Conservation (phyloP, 2,888 invertebrate species). For the Agrochola lychnidis region DNA sequence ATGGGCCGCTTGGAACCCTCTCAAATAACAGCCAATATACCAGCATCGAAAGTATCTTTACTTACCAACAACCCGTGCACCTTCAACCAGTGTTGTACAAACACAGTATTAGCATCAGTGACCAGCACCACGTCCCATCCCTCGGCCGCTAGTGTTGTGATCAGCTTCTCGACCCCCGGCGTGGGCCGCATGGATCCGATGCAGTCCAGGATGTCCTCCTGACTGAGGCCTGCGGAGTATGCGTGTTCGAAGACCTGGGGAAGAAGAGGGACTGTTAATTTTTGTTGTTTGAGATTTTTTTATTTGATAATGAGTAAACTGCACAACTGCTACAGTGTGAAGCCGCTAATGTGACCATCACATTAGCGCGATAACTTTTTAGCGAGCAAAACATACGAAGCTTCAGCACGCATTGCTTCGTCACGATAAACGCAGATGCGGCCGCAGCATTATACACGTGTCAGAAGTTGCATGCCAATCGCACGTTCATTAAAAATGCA, state of each 20-base stretch:
- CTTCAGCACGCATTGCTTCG: too few species aligned
- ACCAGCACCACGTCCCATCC: constrained; percentile 83
- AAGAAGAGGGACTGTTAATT: neutral
- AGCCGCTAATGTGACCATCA: too few species aligned
- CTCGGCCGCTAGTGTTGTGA: constrained; percentile 73
- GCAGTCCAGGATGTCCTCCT: constrained; percentile 79
- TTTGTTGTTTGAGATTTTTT: neutral
- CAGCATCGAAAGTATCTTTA: neutral
- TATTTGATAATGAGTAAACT: too few species aligned
- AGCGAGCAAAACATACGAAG: too few species aligned
- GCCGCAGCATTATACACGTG: too few species aligned
- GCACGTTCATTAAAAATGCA: too few species aligned
- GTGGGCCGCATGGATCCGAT: constrained; percentile 83
- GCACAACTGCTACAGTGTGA: too few species aligned
- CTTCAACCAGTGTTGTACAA: constrained; percentile 85
- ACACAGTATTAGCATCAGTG: constrained; percentile 85
- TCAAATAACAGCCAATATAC: too few species aligned
- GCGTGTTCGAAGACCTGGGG: constrained; percentile 86
- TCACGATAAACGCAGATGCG: too few species aligned
- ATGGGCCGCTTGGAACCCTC: too few species aligned
- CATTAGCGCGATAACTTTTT: too few species aligned
- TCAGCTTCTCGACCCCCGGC: constrained; percentile 77
- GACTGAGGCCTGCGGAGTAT: constrained; percentile 81
- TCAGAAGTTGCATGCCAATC: too few species aligned
- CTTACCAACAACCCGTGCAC: constrained; percentile 79